Base-by-base conservation (phyloP, 2,113 vertebrate genomes). In the Pao palembangensis region DNA sequence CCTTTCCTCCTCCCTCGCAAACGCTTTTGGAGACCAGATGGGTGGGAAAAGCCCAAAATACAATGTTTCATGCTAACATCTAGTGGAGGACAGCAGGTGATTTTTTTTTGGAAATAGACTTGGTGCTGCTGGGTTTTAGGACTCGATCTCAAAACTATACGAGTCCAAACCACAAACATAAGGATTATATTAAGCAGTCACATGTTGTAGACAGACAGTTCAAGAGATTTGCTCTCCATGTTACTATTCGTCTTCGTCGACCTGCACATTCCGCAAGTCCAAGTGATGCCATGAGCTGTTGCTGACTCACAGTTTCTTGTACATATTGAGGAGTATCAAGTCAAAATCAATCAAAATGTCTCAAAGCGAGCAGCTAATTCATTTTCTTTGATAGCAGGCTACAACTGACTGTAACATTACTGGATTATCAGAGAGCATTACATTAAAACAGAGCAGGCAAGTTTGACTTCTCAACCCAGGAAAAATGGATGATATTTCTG, bases 1-100 rank as follows among this genome's bases (percentile, higher is more conserved):
- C 75, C 71, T 13, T n/a, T 34, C 78, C 56, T 72, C 60, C 67
- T 68, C 57, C 55, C 66, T 65, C 28, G 49, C 53, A 51, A 25
- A 54, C 57, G 67, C 54, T 78, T 64, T 64, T 61, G 51, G 51
- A 73, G 58, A 75, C 59, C 79, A 82, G 79, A 86, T 73, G 73
- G 73, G 55, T 5, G 1, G 61, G 80, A 79, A 69, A 77, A 79
- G 78, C 78, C 79, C 78, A 51, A 51, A 49, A 51, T 72, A 58
- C 44, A 12, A 21, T 43, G 28, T 51, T 76, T 83, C 64, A 78
- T 74, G 61, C 77, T 84, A 75, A 83, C 83, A 80, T 61, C 81
- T 73, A 70, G 82, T 55, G 66, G 70, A 79, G 46, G 67, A 58
- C 64, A 44, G 43, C 13, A 16, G 43, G 13, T 12, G 15, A 16